Evolutionary conservation across 1,140 invertebrate species (phyloP).

Genomic region (Heliconius melpomene): DNA sequence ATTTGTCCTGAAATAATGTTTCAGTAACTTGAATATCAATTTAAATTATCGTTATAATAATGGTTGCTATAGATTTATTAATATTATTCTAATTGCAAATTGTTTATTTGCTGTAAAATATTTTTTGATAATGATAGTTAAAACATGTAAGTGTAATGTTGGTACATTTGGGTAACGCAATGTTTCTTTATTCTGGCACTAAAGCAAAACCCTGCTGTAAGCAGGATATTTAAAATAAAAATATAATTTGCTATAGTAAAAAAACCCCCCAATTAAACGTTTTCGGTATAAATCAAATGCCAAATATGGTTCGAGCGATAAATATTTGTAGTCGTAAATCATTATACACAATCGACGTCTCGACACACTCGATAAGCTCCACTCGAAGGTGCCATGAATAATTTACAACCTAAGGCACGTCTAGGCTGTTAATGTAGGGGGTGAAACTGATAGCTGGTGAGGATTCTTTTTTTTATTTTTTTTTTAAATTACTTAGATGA

Average conservation of each 20-base stretch:
- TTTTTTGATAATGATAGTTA: no score
- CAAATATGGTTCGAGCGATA: not conserved
- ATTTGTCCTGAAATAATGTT: not conserved
- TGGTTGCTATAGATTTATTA: no score
- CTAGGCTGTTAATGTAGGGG: not conserved
- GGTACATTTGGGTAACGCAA: no score
- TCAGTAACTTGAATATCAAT: not conserved
- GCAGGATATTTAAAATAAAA: no score
- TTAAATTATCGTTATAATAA: not conserved
- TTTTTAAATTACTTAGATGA: not conserved
- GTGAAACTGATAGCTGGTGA: not conserved
- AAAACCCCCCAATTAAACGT: not conserved
- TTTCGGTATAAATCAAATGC: not conserved
- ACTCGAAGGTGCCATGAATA: slow-evolving; percentile 32
- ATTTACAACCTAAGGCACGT: slow-evolving; percentile 17
- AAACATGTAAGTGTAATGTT: no score
- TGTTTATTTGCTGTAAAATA: no score
- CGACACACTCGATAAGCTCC: slow-evolving; percentile 27
- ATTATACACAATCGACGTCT: slow-evolving; percentile 23
- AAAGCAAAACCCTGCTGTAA: no score
- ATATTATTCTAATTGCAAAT: no score
- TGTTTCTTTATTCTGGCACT: no score
- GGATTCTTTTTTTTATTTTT: no score
- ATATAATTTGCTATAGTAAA: not conserved
- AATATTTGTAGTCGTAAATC: slow-evolving; percentile 26